Base-by-base conservation (phyloP, 1,140 invertebrate genomes). In the Drosophila obscura region DNA sequence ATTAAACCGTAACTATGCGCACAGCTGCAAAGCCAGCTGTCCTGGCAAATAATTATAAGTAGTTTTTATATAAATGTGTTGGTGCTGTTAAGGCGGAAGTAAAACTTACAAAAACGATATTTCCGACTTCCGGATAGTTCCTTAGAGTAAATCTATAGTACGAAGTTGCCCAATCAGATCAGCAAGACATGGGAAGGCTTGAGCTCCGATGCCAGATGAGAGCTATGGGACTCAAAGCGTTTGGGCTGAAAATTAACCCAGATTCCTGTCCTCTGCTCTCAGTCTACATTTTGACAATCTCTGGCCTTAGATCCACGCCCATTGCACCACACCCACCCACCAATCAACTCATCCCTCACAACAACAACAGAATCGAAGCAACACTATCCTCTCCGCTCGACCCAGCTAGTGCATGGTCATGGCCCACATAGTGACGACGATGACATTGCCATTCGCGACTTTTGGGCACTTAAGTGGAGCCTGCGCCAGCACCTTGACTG, bases 391-490 rank as follows among this genome's bases (percentile, higher is more conserved):
- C 41, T 19, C 1, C 3, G 26, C 26, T 31, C 8, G 26, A 2
- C n/a, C 8, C 5, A 26, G 4, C 28, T 24, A 24, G 16, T 13
- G 43, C 24, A 15, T 28, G 64, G 68, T 65, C 64, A 69, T 59
- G 55, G 62, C 28, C 43, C 41, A 58, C 31, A 68, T 51, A 68
- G 68, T 64, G 66, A 68, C 66, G 46, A 50, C 64, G 64, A 69
- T 69, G 66, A 69, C 66, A 69, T 69, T 68, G 66, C 66, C 68
- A 69, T 50, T 57, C 65, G 66, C 66, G 65, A 44, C 49, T 69
- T 69, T 69, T 58, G 66, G 64, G 51, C 66, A 69, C 66, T 69
- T 69, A 69, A 69, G 15, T 13, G 15, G 22, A 11, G 13, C 19
- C 48, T 3, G 28, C 8, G 5, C 5, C 28, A 43, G n/a, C 6